Evolutionary conservation across 2,888 invertebrate species (phyloP).

Genomic region (Bombylius discolor): DNA sequence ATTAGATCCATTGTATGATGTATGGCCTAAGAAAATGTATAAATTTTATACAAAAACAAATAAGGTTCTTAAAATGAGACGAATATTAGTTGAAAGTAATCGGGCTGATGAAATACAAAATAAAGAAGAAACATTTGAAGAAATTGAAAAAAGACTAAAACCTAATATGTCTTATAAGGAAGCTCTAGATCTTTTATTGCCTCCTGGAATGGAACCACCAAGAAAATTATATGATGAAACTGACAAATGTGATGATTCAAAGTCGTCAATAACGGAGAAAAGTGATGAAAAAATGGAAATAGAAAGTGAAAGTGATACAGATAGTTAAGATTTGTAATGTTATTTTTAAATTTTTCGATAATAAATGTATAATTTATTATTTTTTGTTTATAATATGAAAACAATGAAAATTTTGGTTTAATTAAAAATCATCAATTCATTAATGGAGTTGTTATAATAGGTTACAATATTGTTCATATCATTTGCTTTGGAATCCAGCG

Average conservation of each 20-base stretch:
- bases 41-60: constrained; percentile 50
- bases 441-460: no score
- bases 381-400: no score
- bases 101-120: neutral
- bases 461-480: no score
- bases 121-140: constrained; percentile 6
- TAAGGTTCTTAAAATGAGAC: constrained; percentile 52
- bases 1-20: constrained; percentile 43
- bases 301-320: neutral
- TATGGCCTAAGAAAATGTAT: constrained; percentile 42
- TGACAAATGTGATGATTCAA: neutral
- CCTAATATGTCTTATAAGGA: constrained; percentile 28
- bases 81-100: constrained; percentile 44
- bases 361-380: no score
- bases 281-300: neutral
- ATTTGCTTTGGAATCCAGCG: no score
- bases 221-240: neutral
- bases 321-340: neutral
- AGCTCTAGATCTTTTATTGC: constrained; percentile 25
- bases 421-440: no score
- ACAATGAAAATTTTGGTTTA: no score
- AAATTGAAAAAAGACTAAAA: constrained; percentile 14
- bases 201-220: constrained; percentile 15
- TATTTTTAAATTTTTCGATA: no score
- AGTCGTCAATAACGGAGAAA: no score